A percentile compares a stretch with the other conserved stretches of the same genome.
Conservation (phyloP, 2,888 invertebrate species). For the Ophonus ardosiacus region DNA sequence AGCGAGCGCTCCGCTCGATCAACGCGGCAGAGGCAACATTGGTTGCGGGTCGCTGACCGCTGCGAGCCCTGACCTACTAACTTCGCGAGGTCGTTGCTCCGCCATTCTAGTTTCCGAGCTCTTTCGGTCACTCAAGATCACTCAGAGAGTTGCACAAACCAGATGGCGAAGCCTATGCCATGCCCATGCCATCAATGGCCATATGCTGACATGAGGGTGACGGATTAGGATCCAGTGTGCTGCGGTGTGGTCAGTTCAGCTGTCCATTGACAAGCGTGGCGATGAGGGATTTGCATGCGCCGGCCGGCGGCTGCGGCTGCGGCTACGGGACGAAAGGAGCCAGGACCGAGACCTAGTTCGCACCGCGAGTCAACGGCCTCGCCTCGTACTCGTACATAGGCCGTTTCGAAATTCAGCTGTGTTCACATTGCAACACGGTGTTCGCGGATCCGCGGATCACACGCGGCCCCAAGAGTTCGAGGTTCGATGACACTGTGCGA, state of each 20-base stretch:
- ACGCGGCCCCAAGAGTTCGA: slow-evolving; percentile 64
- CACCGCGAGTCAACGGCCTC: slow-evolving; percentile 71
- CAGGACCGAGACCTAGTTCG: slow-evolving; percentile 72
- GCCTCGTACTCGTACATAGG: slow-evolving; percentile 64
- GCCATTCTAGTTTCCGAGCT: slow-evolving; percentile 75
- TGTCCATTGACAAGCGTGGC: slow-evolving; percentile 60
- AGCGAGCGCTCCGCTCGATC: slow-evolving; percentile 47
- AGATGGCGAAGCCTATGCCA: slow-evolving; percentile 39
- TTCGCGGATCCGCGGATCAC: slow-evolving; percentile 63
- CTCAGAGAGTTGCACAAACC: slow-evolving; percentile 63
- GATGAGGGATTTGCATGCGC: slow-evolving; percentile 68
- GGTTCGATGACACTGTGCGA: slow-evolving; percentile 71
- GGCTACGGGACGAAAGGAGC: slow-evolving; percentile 67
- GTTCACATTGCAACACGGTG: slow-evolving; percentile 61
- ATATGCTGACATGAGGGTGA: slow-evolving; percentile 55
- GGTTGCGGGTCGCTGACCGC: slow-evolving; percentile 73
- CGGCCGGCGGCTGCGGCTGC: slow-evolving; percentile 66
- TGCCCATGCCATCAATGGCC: slow-evolving; percentile 17
- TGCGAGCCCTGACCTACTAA: slow-evolving; percentile 76
- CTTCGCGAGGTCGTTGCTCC: slow-evolving; percentile 76
- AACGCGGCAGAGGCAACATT: slow-evolving; percentile 56
- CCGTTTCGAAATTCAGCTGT: slow-evolving; percentile 63
- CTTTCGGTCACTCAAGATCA: slow-evolving; percentile 69
- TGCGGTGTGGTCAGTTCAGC: slow-evolving; percentile 66
- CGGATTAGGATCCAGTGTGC: slow-evolving; percentile 68